Evolutionary conservation across 2,797 vertebrate genomes (phyloP), one percentile per base, ranked within the genome.

Genomic region (Ctenopoma multispine): DNA sequence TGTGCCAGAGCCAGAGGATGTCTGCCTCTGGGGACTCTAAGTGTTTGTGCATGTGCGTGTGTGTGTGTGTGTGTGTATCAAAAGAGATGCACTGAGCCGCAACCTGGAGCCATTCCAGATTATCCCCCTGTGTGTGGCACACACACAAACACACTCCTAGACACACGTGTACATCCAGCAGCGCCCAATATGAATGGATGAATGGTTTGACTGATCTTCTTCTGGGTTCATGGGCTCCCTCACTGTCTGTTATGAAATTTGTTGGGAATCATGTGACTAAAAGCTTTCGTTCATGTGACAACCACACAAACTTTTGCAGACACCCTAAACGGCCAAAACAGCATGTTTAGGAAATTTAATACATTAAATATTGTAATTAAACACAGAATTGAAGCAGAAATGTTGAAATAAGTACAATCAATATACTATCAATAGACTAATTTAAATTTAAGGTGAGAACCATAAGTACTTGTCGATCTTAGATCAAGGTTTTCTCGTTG

Each of bases 31-130:
- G 79, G 75, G 72, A 71, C 55, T 69, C 23, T 40, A 18, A 44
- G 43, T 65, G 60, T 50, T 51, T 53, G 56, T 12, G 64, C 44
- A 50, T 69, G 72, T 62, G 54, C 20, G 10, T 20, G 31, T 62
- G 51, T 53, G 18, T 23, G 48, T 51, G 29, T 29, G 36, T 50
- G 55, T 65, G 51, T 68, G 44, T 77, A 58, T 84, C 55, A 70
- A 80, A 80, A 72, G 55, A 20, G 50, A 63, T 65, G 80, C 68
- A 81, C 73, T 81, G 79, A 88, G 75, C 74, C 9, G 24, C 69
- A 82, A 81, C 63, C 44, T 83, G 79, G 77, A 86, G 63, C 51
- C 66, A 69, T 75, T 72, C 79, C 77, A 87, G 81, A 80, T 87
- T 77, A 84, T 87, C 81, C 57, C 54, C 77, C 51, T 46, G 38